Percentiles rank a stretch among this genome's conserved stretches.
phyloP scores from a whole-genome alignment of 2,797 vertebrate species.

The Hylomyscus alleni region DNA sequence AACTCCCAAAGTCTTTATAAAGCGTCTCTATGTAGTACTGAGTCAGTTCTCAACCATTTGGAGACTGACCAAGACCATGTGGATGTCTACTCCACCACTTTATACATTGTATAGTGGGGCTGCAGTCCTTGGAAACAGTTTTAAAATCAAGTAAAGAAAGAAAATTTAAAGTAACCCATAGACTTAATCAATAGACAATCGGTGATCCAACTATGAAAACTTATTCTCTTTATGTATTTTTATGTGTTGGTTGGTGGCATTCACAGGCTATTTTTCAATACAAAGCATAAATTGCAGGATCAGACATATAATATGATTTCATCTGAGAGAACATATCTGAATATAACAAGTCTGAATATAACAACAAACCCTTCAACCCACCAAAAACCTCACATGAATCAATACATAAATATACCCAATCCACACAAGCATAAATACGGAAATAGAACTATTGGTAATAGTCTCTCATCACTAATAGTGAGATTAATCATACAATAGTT shows the following conservation, averaged over 20 bases:
- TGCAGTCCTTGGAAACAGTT: not conserved
- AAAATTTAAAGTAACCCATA: not conserved
- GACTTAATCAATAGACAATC: not conserved
- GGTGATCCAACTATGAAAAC: not conserved
- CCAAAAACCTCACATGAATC: not conserved
- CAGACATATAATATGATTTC: not conserved
- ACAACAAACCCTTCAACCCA: not conserved
- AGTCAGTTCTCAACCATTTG: not conserved
- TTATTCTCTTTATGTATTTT: not conserved
- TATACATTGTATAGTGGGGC: not conserved
- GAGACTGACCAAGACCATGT: not conserved
- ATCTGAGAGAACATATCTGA: not conserved
- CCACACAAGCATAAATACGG: not conserved
- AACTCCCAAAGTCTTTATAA: not conserved
- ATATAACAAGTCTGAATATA: not conserved
- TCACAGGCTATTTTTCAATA: not conserved
- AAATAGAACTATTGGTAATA: slow-evolving; percentile 13
- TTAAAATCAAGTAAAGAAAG: not conserved
- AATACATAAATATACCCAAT: not conserved
- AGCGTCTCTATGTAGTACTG: not conserved
- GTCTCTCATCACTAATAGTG: not conserved
- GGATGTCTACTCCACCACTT: not conserved
- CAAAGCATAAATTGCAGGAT: slow-evolving; percentile 8
- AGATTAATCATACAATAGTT: not conserved
- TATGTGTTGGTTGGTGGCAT: not conserved